These are phyloP conservation scores for Lonchura striata DNA, from an alignment of 2,113 vertebrate genomes.

Conservation along the genomic window DNA sequence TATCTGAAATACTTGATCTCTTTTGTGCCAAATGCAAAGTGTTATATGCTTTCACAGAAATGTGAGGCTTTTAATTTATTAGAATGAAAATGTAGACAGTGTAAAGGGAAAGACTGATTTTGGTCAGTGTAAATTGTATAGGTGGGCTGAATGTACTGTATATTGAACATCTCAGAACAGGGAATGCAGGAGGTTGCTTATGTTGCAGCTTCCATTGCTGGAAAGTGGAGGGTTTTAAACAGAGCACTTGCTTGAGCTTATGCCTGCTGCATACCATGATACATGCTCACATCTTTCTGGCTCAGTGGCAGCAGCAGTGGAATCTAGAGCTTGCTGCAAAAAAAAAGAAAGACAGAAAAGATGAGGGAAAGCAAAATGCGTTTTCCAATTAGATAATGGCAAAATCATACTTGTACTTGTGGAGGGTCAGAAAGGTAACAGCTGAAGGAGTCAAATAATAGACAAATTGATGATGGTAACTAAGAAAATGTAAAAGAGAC, in stretches of 20 bases:
- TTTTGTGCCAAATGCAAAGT: neutral
- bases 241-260: neutral
- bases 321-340: neutral
- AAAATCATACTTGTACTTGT: conserved; percentile 18
- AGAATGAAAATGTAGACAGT: neutral
- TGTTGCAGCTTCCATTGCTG: neutral
- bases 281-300: neutral
- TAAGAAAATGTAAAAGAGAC: conserved; percentile 69
- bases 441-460: conserved; percentile 45
- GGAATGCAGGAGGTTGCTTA: neutral
- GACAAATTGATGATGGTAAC: conserved; percentile 68
- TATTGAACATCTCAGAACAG: neutral
- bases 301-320: neutral
- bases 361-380: neutral
- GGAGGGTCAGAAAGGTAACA: conserved; percentile 55
- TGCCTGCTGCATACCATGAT: neutral
- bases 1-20: neutral
- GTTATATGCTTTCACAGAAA: neutral
- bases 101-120: neutral
- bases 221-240: neutral
- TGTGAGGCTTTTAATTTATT: neutral
- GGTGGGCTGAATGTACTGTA: neutral
- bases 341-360: neutral
- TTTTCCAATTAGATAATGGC: conserved; percentile 54
- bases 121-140: neutral